phyloP scores from a whole-genome alignment of 2,888 invertebrate genomes.

The Xestia c-nigrum region DNA sequence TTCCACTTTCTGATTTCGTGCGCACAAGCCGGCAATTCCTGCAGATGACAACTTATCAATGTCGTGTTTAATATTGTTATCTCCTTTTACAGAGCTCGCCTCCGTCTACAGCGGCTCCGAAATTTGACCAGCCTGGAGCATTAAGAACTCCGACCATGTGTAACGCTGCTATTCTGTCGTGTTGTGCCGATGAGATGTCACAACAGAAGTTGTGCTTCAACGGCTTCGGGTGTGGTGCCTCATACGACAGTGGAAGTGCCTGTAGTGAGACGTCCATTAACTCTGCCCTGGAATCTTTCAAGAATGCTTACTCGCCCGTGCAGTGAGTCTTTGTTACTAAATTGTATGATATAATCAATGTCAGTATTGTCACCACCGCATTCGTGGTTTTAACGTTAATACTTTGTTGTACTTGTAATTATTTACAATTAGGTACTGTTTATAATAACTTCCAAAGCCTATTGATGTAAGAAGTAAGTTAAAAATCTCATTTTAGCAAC shows the following conservation, averaged over 20 bases:
- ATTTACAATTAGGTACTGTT: conserved; percentile 33
- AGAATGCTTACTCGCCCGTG: conserved; percentile 74
- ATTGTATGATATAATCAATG: conserved; percentile 51
- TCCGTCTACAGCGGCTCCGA: conserved; percentile 64
- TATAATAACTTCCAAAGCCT: conserved; percentile 40
- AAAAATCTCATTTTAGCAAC: background rate
- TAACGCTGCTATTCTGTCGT: conserved; percentile 79
- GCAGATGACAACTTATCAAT: conserved; percentile 52
- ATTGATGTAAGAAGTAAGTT: conserved; percentile 12
- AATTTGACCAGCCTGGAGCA: conserved; percentile 24
- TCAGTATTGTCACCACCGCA: conserved; percentile 72
- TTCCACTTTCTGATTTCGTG: conserved; percentile 70
- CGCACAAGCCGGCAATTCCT: conserved; percentile 51
- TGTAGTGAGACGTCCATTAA: conserved; percentile 73
- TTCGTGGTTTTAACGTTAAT: conserved; percentile 49
- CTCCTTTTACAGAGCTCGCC: conserved; percentile 64
- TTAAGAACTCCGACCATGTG: conserved; percentile 71
- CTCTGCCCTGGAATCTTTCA: conserved; percentile 75
- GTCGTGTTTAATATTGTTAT: conserved; percentile 48
- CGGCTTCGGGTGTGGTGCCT: conserved; percentile 72
- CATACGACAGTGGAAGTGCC: conserved; percentile 68
- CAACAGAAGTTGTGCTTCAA: conserved; percentile 76
- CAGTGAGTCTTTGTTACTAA: conserved; percentile 60
- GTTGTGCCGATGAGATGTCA: conserved; percentile 71
- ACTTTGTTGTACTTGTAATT: conserved; percentile 51